Percentiles rank a stretch among this genome's conserved stretches.
Evolutionary conservation across 2,113 vertebrate species (phyloP).

Genomic region (Riparia riparia): DNA sequence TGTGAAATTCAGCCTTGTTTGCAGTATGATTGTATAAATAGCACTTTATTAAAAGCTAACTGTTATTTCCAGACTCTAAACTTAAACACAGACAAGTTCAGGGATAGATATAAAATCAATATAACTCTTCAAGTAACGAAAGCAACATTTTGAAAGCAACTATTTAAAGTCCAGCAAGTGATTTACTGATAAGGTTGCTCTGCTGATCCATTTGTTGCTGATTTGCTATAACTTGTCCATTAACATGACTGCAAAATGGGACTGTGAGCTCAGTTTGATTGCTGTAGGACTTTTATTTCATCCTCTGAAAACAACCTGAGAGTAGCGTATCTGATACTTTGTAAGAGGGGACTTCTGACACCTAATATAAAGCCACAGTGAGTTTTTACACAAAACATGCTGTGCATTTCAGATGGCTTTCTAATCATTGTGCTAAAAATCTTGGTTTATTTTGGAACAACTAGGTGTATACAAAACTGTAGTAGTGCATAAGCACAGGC

Average conservation of each 20-base stretch:
- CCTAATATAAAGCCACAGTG: background rate
- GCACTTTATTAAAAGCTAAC: constrained; percentile 57
- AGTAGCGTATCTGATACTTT: background rate
- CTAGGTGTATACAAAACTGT: background rate
- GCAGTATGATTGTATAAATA: constrained; percentile 57
- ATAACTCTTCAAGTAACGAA: background rate
- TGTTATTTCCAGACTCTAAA: constrained; percentile 29
- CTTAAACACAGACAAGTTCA: constrained; percentile 23
- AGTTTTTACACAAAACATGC: background rate
- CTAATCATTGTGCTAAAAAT: background rate
- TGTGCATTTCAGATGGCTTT: background rate
- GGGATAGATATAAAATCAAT: constrained; percentile 48
- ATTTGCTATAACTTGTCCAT: constrained; percentile 1
- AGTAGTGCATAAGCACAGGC: background rate
- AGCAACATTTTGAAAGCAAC: constrained; percentile 26
- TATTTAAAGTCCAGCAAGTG: background rate
- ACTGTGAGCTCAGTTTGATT: background rate
- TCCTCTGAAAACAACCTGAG: background rate
- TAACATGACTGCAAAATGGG: background rate
- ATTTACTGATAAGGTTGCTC: constrained; percentile 21
- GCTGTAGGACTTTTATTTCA: background rate
- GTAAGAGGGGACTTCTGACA: background rate
- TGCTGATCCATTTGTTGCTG: background rate
- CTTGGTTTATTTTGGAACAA: background rate
- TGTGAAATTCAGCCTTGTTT: constrained; percentile 56